Evolutionary conservation across 2,797 vertebrate genomes (phyloP).

Genomic region (Mus caroli): DNA sequence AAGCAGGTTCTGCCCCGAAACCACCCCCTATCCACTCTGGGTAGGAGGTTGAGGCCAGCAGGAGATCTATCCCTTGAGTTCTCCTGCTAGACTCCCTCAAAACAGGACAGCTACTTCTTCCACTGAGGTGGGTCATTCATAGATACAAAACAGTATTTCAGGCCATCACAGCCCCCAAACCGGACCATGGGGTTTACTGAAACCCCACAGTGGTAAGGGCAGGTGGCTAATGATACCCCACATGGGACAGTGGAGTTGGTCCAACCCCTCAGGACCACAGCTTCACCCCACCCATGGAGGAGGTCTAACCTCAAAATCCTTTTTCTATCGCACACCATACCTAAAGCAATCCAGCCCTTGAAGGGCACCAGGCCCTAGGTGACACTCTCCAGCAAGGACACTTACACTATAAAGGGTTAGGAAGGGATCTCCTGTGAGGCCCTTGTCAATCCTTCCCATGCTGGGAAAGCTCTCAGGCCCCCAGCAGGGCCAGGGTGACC

Average conservation of each 20-base stretch:
- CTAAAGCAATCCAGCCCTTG: neutral
- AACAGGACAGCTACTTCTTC: neutral
- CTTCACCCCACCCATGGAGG: accelerated
- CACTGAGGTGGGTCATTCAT: neutral
- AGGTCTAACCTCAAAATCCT: neutral
- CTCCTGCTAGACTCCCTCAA: constrained; percentile 1
- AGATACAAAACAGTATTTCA: neutral
- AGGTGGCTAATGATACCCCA: neutral
- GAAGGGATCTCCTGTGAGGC: neutral
- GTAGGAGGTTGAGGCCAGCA: constrained; percentile 1
- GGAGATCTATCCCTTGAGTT: constrained; percentile 6
- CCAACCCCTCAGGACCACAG: neutral
- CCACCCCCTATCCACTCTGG: constrained; percentile 14
- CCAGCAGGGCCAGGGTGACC: constrained; percentile 68
- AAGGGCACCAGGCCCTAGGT: neutral
- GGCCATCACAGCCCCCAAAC: neutral
- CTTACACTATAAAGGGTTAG: neutral
- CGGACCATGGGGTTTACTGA: neutral
- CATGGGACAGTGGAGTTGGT: neutral
- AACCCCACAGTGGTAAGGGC: neutral
- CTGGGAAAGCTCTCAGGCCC: neutral
- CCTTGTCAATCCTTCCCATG: neutral
- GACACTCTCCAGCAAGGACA: neutral
- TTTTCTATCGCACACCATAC: neutral
- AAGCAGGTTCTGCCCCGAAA: neutral